A percentile compares a stretch with the other conserved stretches of the same genome.
Conservation (phyloP, 2,888 invertebrate species). For the Sinhomidia bicolor region DNA sequence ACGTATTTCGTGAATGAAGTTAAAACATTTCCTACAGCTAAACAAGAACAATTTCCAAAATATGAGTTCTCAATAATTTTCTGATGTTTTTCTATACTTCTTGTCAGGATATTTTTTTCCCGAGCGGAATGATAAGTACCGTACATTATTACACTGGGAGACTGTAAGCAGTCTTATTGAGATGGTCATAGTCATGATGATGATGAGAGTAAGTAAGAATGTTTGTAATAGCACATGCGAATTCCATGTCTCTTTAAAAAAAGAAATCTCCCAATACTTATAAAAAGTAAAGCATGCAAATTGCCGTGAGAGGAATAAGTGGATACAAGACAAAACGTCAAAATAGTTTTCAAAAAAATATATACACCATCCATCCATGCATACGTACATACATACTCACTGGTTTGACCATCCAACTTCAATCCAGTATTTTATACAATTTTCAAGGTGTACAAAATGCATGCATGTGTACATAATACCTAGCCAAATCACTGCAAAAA, state of each 20-base stretch:
- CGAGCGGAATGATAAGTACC: background rate
- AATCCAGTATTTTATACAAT: slow-evolving; percentile 34
- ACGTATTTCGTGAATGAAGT: slow-evolving; percentile 45
- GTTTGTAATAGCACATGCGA: slow-evolving; percentile 39
- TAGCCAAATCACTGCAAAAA: background rate
- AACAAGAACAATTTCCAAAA: slow-evolving; percentile 41
- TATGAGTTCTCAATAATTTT: slow-evolving; percentile 41
- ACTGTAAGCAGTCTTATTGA: slow-evolving; percentile 32
- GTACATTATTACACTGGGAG: background rate
- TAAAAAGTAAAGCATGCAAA: slow-evolving; percentile 46
- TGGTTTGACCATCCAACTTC: slow-evolving; percentile 3
- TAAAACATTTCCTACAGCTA: slow-evolving; percentile 41
- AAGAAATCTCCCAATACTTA: slow-evolving; percentile 6
- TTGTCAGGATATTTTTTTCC: background rate
- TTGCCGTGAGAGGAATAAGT: slow-evolving; percentile 62
- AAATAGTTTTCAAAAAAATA: slow-evolving; percentile 27
- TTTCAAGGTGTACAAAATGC: slow-evolving; percentile 23
- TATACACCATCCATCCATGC: background rate
- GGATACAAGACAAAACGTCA: slow-evolving; percentile 32
- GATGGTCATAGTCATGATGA: slow-evolving; percentile 45
- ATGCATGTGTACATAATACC: slow-evolving; percentile 16
- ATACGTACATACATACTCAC: background rate
- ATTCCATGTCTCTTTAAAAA: slow-evolving; percentile 36
- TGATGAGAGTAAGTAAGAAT: background rate
- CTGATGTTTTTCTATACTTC: background rate